Evolutionary conservation across 2,888 invertebrate species (phyloP).

Genomic region (Rhingia rostrata): DNA sequence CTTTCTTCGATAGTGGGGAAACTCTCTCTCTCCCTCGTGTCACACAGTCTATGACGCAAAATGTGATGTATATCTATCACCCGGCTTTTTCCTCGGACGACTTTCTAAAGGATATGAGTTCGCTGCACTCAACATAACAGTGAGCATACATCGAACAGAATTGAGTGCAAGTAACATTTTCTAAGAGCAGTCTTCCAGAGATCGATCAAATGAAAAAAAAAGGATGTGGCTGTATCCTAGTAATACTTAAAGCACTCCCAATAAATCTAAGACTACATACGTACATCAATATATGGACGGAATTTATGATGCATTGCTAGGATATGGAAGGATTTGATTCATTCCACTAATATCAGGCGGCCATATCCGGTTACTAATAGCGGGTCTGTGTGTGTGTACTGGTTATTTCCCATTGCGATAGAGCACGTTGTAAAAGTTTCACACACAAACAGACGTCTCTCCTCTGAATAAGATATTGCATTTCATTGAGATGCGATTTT

Average conservation of each 20-base stretch:
- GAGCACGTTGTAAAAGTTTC: constrained; percentile 32
- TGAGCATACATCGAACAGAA: constrained; percentile 50
- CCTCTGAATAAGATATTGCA: constrained; percentile 7
- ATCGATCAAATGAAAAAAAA: constrained; percentile 29
- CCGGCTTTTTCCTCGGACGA: not conserved
- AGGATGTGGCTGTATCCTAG: not conserved
- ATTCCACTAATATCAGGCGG: constrained; percentile 9
- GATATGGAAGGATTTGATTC: constrained; percentile 63
- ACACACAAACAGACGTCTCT: not conserved
- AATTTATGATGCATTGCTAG: constrained; percentile 31
- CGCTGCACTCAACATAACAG: constrained; percentile 62
- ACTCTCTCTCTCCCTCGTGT: constrained; percentile 36
- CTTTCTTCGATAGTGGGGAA: constrained; percentile 7
- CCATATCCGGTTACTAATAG: constrained; percentile 55
- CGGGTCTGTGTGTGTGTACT: constrained; percentile 24
- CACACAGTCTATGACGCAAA: constrained; percentile 63
- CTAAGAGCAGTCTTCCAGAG: constrained; percentile 13
- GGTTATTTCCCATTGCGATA: not conserved
- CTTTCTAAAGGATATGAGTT: constrained; percentile 37
- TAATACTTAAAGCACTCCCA: constrained; percentile 58
- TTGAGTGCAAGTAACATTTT: constrained; percentile 56
- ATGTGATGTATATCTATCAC: constrained; percentile 48
- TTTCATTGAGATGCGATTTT: constrained; percentile 31
- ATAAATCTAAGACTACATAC: constrained; percentile 7
- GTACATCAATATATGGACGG: not conserved